Base-by-base conservation (phyloP, 2,888 invertebrate species). In the Erebia palarica region DNA sequence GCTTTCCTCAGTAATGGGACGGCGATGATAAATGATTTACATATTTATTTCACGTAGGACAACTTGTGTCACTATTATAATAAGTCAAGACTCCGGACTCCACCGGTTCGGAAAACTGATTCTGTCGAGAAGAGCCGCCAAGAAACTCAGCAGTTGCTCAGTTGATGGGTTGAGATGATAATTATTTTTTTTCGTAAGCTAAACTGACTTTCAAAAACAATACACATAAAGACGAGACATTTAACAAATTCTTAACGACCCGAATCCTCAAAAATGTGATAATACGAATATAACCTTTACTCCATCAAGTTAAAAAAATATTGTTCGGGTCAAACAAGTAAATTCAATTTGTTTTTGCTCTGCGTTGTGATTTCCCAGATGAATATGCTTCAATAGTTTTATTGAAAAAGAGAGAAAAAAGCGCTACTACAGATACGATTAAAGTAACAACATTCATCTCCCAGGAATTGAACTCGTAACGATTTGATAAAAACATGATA, bases 301-400 rank as follows among this genome's bases (percentile, higher is more conserved):
- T 21, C 47, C 64, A 59, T 68, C 49, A 83, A 80, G 86, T 86
- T 84, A 82, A 84, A 87, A 84, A 83, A 79, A 81, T 42, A 64
- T 73, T 63, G 64, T 59, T 61, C 75, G 77, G 78, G 79, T 80
- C 80, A 57, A 78, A 79, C 78, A 78, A 80, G 79, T 76, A 78
- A 81, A 87, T 86, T 86, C 86, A 88, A 91, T 89, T 91, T 89
- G 84, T 85, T 86, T 84, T 70, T 80, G 83, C 79, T 80, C 75
- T 78, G 80, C 80, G 82, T 76, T 79, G 75, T 84, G 88, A 90
- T 89, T 90, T 90, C 90, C 89, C 89, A 78, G 61, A 86, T 78
- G 89, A 72, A 79, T 86, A 85, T 78, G 77, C 78, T 83, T 79
- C 75, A 71, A 77, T 74, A 76, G 74, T 76, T 77, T 75, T 78